phyloP scores from a whole-genome alignment of 2,113 vertebrate species.

The Diadophis punctatus region DNA sequence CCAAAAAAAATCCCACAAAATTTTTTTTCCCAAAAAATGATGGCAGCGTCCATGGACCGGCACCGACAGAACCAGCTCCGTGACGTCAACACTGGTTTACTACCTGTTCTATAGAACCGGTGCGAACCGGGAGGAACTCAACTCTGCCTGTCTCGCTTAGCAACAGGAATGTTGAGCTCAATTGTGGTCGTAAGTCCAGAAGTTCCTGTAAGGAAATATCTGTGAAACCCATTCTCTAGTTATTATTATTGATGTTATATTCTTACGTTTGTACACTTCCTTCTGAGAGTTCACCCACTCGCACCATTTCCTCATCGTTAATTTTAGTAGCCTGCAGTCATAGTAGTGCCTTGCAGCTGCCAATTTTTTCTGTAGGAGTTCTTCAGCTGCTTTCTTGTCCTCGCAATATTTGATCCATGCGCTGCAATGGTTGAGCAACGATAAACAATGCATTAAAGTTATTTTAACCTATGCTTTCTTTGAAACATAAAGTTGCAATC shows the following conservation, averaged over 20 bases:
- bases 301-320: constrained; percentile 28
- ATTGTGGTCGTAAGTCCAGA: not conserved
- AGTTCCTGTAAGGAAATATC: too few relatives aligned
- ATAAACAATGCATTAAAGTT: constrained; percentile 4
- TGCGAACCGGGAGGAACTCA: too few relatives aligned
- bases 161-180: not conserved
- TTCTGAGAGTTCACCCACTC: constrained; percentile 26
- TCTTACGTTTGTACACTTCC: constrained; percentile 20
- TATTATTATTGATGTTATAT: not conserved
- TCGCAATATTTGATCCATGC: constrained; percentile 41
- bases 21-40: too few relatives aligned
- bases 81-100: too few relatives aligned
- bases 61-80: too few relatives aligned
- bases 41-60: too few relatives aligned
- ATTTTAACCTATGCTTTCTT: not conserved
- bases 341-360: constrained; percentile 25
- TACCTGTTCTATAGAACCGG: too few relatives aligned
- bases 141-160: too few relatives aligned
- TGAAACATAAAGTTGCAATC: not conserved
- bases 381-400: constrained; percentile 23
- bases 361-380: constrained; percentile 23
- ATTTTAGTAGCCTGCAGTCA: not conserved
- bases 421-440: constrained; percentile 45
- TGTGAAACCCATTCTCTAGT: too few relatives aligned
- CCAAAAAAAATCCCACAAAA: too few relatives aligned